Percentiles rank a stretch among this genome's conserved stretches.
These are phyloP conservation scores for Corythaixoides concolor DNA, from an alignment of 2,113 vertebrate genomes.

Conservation along the genomic window DNA sequence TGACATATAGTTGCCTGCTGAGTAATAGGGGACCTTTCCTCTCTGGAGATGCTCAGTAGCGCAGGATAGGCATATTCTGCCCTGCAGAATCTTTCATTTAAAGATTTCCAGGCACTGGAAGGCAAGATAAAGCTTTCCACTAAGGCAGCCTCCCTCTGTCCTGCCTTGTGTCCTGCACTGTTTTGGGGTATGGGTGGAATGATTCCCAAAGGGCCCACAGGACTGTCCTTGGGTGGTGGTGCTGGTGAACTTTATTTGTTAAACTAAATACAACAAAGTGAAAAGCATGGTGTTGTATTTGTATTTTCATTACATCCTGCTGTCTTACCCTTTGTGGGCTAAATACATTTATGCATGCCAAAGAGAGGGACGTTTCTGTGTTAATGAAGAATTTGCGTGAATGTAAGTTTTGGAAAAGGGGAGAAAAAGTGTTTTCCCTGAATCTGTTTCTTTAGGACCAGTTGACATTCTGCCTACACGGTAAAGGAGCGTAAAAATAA, in stretches of 20 bases:
- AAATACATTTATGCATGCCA: neutral
- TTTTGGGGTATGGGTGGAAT: neutral
- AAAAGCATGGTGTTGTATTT: neutral
- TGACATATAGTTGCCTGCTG: neutral
- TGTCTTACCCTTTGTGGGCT: neutral
- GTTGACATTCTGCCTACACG: neutral
- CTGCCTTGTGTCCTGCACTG: neutral
- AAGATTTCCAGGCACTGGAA: neutral
- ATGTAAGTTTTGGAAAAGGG: neutral
- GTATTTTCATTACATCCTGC: neutral
- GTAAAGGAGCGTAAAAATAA: neutral
- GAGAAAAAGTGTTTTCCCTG: neutral
- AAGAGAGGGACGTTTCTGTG: neutral
- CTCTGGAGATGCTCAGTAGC: neutral
- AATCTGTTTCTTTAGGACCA: neutral
- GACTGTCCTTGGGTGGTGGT: neutral
- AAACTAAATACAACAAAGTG: neutral
- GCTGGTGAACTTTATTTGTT: neutral
- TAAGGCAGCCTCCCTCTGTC: neutral
- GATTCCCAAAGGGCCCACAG: neutral
- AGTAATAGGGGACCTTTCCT: neutral
- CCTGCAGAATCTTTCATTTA: neutral
- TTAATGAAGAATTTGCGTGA: neutral
- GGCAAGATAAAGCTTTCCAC: neutral
- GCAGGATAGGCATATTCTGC: neutral